phyloP scores from a whole-genome alignment of 2,797 vertebrate genomes.

The Sciurus carolinensis region DNA sequence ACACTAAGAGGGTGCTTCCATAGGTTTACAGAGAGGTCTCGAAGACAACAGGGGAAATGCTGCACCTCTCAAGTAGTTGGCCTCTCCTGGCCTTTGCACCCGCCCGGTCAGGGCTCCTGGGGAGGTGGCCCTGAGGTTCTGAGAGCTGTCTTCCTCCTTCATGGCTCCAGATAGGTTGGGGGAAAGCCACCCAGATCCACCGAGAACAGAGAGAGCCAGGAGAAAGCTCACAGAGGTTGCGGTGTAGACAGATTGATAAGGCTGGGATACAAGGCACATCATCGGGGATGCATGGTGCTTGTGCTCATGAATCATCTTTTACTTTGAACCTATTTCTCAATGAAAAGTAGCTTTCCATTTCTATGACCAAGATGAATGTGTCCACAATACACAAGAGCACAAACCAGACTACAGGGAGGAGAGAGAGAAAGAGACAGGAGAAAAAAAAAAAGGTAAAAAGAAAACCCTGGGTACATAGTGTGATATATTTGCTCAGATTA shows the following conservation, averaged over 20 bases:
- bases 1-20: background rate
- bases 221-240: background rate
- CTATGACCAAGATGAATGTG: constrained; percentile 85
- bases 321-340: constrained; percentile 80
- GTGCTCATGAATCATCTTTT: constrained; percentile 80
- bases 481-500: constrained; percentile 82
- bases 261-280: background rate
- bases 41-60: background rate
- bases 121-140: background rate
- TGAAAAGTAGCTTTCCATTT: constrained; percentile 81
- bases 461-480: background rate
- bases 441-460: background rate
- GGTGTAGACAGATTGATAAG: constrained; percentile 30
- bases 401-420: background rate
- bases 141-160: background rate
- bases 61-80: background rate
- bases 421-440: fast-evolving
- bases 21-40: background rate
- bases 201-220: background rate
- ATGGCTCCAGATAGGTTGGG: background rate
- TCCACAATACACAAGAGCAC: constrained; percentile 68
- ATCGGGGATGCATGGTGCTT: background rate
- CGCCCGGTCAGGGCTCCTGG: background rate
- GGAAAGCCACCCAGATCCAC: background rate
- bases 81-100: background rate